Evolutionary conservation across 2,113 vertebrate genomes (phyloP), one percentile per base, ranked within the genome.

Genomic region (Larimichthys polyactis): DNA sequence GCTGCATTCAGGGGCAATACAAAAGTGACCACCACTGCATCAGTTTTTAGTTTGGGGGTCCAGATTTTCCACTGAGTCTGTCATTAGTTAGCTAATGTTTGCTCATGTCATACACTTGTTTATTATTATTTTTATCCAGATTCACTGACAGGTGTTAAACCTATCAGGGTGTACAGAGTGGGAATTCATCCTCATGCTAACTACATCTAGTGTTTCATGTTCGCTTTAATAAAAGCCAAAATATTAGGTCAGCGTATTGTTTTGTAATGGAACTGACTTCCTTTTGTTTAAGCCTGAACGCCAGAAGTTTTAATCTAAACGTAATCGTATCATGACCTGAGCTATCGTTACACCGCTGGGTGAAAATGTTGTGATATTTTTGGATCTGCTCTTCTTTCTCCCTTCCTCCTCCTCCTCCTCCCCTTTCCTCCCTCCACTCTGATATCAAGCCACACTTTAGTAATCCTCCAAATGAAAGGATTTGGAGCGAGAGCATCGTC

Each of bases 401-500:
- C 60, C 32, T 36, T 32, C 73, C 78, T 32, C 58, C 65, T 65
- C 65, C 76, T 54, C 49, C 52, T 40, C 69, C 62, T 58, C 55
- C 32, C 82, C 40, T 29, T 62, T 71, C 76, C 80, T 66, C 79
- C 76, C 80, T 80, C 79, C 68, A 82, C 87, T 90, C 82, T 90
- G 90, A 93, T 93, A 94, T 94, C 90, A 92, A 93, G 89, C 84
- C 90, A 91, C 89, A 92, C 86, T 94, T 94, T 94, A 89, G 88
- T 92, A 93, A 93, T 94, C 87, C 92, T 90, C 90, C 82, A 90
- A 94, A 93, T 93, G 89, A 93, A 95, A 94, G 90, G 89, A 91
- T 93, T 94, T 94, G 88, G 90, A 92, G 90, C 70, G 82, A 90
- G 90, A 92, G 90, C 84, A 82, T 86, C 87, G 75, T 91, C 86